phyloP scores from a whole-genome alignment of 30 jellyfish, hydroid and myxozoan genomes.

The Aurelia aurita region DNA sequence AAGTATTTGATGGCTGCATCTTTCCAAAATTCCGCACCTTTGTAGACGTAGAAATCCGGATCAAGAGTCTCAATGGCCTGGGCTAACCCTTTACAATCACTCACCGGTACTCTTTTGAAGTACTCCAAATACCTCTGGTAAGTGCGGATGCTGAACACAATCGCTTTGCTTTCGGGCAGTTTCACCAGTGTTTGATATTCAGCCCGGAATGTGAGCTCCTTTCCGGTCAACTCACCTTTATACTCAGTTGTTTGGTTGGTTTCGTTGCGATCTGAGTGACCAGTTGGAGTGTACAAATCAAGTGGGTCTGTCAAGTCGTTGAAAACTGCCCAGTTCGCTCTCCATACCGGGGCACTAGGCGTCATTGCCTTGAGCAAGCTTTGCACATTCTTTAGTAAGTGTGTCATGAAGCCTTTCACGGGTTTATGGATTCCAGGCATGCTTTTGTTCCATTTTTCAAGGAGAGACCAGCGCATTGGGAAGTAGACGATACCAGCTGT shows the following conservation, averaged over 20 bases:
- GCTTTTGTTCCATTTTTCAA: conserved; percentile 78
- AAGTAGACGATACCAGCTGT: conserved; percentile 84
- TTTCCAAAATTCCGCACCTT: conserved; percentile 88
- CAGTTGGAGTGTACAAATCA: conserved; percentile 80
- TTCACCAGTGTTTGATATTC: conserved; percentile 83
- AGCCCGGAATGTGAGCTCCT: conserved; percentile 72
- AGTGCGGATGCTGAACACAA: conserved; percentile 85
- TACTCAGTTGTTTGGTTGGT: conserved; percentile 46
- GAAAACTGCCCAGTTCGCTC: conserved; percentile 94
- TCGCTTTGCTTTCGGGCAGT: conserved; percentile 84
- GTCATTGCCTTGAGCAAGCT: conserved; percentile 70
- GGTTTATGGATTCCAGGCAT: conserved; percentile 84
- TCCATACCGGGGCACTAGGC: conserved; percentile 80
- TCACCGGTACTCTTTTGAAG: conserved; percentile 51
- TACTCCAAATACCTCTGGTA: conserved; percentile 82
- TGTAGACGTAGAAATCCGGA: conserved; percentile 62
- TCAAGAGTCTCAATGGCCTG: conserved; percentile 75
- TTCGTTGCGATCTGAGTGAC: conserved; percentile 63
- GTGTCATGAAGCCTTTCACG: conserved; percentile 77
- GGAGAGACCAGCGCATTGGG: conserved; percentile 94
- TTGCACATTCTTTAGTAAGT: conserved; percentile 64
- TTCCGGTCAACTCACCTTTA: conserved; percentile 85
- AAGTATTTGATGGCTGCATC: conserved; percentile 86
- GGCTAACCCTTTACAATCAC: conserved; percentile 65
- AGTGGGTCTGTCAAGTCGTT: conserved; percentile 73